Conservation (phyloP, 1,140 invertebrate genomes). For the Leptinotarsa defecta region DNA sequence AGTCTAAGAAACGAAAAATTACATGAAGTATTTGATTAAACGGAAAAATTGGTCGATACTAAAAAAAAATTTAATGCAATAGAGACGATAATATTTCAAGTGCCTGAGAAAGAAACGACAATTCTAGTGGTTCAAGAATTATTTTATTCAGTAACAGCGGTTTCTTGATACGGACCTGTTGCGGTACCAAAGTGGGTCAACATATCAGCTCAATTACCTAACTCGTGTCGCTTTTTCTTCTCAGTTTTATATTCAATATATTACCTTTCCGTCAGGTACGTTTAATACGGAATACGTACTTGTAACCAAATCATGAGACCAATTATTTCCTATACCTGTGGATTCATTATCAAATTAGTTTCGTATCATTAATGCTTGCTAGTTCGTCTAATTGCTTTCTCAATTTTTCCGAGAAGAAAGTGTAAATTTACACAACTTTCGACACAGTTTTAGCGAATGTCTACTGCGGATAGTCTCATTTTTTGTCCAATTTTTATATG, state of each 20-base stretch:
- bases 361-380: background rate
- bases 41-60: too few relatives aligned
- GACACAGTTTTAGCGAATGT: background rate
- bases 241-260: background rate
- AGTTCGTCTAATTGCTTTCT: background rate
- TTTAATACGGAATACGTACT: background rate
- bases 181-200: too few relatives aligned
- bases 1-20: too few relatives aligned
- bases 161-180: too few relatives aligned
- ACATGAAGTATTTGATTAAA: too few relatives aligned
- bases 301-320: background rate
- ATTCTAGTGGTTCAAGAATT: too few relatives aligned
- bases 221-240: background rate
- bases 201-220: background rate
- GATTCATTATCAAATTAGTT: background rate
- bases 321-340: background rate
- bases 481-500: too few relatives aligned
- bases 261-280: background rate
- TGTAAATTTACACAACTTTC: background rate
- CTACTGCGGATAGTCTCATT: background rate
- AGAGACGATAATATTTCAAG: too few relatives aligned
- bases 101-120: too few relatives aligned
- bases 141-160: too few relatives aligned
- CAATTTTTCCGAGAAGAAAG: conserved; percentile 6
- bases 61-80: too few relatives aligned